phyloP scores from a whole-genome alignment of 2,888 invertebrate genomes.

The Caenorhabditis sulstoni region DNA sequence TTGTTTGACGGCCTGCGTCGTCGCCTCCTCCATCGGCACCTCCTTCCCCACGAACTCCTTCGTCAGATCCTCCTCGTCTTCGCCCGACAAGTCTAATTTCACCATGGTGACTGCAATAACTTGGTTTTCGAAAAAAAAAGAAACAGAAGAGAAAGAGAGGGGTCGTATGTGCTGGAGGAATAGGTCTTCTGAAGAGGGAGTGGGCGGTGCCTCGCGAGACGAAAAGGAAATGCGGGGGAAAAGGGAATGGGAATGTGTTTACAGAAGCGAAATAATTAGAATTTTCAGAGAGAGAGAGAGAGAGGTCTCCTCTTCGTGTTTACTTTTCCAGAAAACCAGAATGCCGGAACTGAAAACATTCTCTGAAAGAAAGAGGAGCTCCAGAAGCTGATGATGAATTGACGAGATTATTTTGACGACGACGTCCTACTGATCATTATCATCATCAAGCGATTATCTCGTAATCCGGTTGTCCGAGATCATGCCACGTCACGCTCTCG shows the following conservation, averaged over 20 bases:
- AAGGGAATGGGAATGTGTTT: conserved; percentile 49
- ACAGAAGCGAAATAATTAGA: conserved; percentile 57
- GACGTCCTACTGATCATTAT: conserved; percentile 15
- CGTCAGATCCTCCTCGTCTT: conserved; percentile 63
- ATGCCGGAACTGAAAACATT: conserved; percentile 13
- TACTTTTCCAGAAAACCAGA: conserved; percentile 44
- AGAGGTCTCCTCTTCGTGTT: conserved; percentile 18
- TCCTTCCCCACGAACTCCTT: conserved; percentile 68
- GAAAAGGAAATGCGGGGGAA: conserved; percentile 28
- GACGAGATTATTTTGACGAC: conserved; percentile 2
- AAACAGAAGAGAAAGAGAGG: conserved; percentile 13
- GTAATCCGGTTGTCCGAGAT: conserved; percentile 27
- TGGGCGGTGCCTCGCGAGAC: conserved; percentile 18
- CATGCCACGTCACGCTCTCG: neutral
- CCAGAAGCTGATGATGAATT: conserved; percentile 15
- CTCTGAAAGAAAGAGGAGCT: neutral
- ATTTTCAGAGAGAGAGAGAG: conserved; percentile 35
- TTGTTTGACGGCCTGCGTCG: conserved; percentile 57
- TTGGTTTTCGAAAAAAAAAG: conserved; percentile 1
- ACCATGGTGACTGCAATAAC: conserved; percentile 47
- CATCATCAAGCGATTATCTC: conserved; percentile 18
- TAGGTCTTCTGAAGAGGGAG: conserved; percentile 6
- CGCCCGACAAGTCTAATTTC: conserved; percentile 58
- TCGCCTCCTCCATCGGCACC: conserved; percentile 64
- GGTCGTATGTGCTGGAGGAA: too few species aligned